Conservation (phyloP, 1,140 invertebrate species). For the Ceratosolen solmsi region DNA sequence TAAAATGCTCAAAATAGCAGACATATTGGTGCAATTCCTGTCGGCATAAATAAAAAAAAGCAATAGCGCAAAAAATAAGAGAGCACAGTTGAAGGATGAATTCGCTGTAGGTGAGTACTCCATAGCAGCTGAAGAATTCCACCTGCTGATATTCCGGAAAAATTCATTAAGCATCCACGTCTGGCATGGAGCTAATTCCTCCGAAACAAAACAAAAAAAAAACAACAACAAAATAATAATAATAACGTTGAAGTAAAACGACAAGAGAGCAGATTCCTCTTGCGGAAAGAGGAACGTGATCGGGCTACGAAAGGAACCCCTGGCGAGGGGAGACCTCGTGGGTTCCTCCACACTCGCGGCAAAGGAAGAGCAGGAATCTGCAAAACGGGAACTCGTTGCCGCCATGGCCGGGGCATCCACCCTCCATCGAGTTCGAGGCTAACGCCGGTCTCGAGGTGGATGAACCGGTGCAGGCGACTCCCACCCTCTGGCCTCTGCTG, state of each 20-base stretch:
- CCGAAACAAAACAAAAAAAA: no score
- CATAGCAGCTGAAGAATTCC: no score
- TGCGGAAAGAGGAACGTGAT: background rate
- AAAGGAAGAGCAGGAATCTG: background rate
- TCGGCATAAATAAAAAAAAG: background rate
- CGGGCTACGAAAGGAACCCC: background rate
- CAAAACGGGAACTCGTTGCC: slow-evolving; percentile 21
- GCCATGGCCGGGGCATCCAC: slow-evolving; percentile 35
- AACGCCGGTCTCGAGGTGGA: slow-evolving; percentile 63
- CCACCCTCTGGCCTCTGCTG: background rate
- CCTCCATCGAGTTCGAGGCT: slow-evolving; percentile 27
- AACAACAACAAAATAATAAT: no score
- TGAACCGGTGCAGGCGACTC: slow-evolving; percentile 57
- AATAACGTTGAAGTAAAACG: no score
- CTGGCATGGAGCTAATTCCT: no score
- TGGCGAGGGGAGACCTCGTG: background rate
- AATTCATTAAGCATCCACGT: no score
- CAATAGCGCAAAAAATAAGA: no score
- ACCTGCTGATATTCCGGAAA: no score
- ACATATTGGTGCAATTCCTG: background rate
- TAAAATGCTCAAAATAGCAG: background rate
- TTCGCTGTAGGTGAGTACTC: no score
- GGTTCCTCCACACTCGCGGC: background rate
- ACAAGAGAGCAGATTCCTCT: no score
- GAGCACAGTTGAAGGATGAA: no score